A percentile compares a stretch with the other conserved stretches of the same genome.
Evolutionary conservation across 2,797 vertebrate species (phyloP).

Genomic region (Atherinosoma microstoma): DNA sequence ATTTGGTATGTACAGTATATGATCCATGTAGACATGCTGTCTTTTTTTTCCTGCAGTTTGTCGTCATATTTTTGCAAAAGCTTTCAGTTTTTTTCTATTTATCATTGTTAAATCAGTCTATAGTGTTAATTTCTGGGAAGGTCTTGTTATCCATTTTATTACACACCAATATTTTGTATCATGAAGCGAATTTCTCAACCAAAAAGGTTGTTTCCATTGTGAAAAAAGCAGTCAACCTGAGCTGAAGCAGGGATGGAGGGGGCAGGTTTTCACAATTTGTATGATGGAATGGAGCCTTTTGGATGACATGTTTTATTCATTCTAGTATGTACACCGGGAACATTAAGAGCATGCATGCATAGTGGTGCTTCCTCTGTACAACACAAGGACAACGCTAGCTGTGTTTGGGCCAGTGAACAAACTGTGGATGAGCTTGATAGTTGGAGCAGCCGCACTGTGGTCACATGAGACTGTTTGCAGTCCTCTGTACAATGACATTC

Average conservation of each 20-base stretch:
- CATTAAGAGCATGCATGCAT: conserved; percentile 58
- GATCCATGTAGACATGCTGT: not conserved
- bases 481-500: conserved; percentile 25
- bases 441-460: not conserved
- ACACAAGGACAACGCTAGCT: conserved; percentile 35
- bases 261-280: conserved; percentile 11
- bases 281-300: conserved; percentile 39
- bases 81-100: conserved; percentile 20
- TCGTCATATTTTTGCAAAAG: conserved; percentile 2
- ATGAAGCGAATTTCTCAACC: conserved; percentile 2
- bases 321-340: conserved; percentile 43
- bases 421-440: conserved; percentile 45
- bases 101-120: conserved; percentile 7
- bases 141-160: conserved; percentile 1
- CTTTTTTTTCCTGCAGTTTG: not conserved
- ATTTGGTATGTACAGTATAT: not conserved
- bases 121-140: not conserved
- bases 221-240: conserved; percentile 4
- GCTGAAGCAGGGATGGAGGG: not conserved
- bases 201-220: not conserved
- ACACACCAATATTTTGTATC: not conserved
- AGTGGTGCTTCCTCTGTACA: conserved; percentile 41
- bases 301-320: conserved; percentile 75
- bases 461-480: conserved; percentile 4
- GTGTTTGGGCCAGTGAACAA: conserved; percentile 70